Evolutionary conservation across 2,888 invertebrate genomes (phyloP).

Genomic region (Incurvaria masculella): DNA sequence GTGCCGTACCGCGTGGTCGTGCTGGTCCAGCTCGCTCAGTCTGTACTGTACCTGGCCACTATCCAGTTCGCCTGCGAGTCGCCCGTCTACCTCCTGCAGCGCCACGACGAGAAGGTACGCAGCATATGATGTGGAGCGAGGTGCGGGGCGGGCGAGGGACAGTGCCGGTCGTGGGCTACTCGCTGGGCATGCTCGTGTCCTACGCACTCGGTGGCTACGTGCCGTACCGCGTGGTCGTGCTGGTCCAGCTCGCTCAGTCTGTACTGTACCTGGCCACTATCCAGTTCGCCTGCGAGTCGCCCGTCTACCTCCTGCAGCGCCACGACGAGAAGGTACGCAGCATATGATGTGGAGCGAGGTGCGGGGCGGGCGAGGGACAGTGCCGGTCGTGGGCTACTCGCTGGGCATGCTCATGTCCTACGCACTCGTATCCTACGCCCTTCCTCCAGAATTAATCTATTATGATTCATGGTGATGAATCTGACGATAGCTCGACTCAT

Average conservation of each 20-base stretch:
- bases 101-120: conserved; percentile 29
- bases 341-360: conserved; percentile 34
- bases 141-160: conserved; percentile 35
- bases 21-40: conserved; percentile 24
- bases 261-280: conserved; percentile 22
- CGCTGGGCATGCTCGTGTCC: conserved; percentile 31
- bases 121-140: too few species aligned
- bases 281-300: conserved; percentile 29
- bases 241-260: conserved; percentile 24
- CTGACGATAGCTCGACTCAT: too few species aligned
- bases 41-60: conserved; percentile 21
- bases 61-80: conserved; percentile 29
- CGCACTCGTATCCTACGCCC: conserved; percentile 27
- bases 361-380: conserved; percentile 32
- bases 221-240: conserved; percentile 28
- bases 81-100: conserved; percentile 31
- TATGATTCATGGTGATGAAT: too few species aligned
- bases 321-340: conserved; percentile 29
- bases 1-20: conserved; percentile 28
- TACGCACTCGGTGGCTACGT: conserved; percentile 32
- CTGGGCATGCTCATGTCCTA: conserved; percentile 36
- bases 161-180: conserved; percentile 27
- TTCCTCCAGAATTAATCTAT: too few species aligned
- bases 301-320: conserved; percentile 30
- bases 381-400: conserved; percentile 27